Evolutionary conservation across 2,797 vertebrate species (phyloP).

Genomic region (Sebastolobus alascanus): DNA sequence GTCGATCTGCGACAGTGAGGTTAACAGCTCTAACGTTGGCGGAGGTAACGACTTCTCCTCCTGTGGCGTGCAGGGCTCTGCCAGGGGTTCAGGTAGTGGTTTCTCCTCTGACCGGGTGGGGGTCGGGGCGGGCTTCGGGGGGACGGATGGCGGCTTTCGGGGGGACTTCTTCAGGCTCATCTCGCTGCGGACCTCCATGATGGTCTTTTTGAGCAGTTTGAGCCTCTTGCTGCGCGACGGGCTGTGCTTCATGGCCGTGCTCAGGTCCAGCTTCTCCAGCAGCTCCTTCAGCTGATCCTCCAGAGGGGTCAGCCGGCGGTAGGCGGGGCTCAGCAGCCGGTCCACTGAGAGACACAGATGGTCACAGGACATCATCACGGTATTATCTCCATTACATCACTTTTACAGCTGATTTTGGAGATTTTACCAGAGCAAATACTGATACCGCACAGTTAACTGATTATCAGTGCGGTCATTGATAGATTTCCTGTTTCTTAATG

Average conservation of each 20-base stretch:
- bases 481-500: not conserved
- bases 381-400: not conserved
- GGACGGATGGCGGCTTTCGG: conserved; percentile 49
- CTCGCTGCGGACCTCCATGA: conserved; percentile 90
- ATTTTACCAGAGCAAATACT: not conserved
- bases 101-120: conserved; percentile 80
- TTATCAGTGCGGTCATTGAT: not conserved
- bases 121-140: conserved; percentile 54
- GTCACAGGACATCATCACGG: not conserved
- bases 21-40: conserved; percentile 91
- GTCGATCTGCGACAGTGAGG: conserved; percentile 87
- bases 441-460: not conserved
- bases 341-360: conserved; percentile 87
- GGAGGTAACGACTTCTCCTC: conserved; percentile 90
- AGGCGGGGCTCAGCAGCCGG: conserved; percentile 91
- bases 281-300: conserved; percentile 94
- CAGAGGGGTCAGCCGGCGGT: conserved; percentile 88
- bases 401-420: not conserved
- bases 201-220: conserved; percentile 94
- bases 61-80: conserved; percentile 80
- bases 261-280: conserved; percentile 95
- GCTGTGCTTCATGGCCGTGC: conserved; percentile 94
- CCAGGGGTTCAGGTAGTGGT: conserved; percentile 48
- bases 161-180: conserved; percentile 88
- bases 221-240: conserved; percentile 96